Conservation (phyloP, 2,113 vertebrate species). For the Dicaeum eximium region DNA sequence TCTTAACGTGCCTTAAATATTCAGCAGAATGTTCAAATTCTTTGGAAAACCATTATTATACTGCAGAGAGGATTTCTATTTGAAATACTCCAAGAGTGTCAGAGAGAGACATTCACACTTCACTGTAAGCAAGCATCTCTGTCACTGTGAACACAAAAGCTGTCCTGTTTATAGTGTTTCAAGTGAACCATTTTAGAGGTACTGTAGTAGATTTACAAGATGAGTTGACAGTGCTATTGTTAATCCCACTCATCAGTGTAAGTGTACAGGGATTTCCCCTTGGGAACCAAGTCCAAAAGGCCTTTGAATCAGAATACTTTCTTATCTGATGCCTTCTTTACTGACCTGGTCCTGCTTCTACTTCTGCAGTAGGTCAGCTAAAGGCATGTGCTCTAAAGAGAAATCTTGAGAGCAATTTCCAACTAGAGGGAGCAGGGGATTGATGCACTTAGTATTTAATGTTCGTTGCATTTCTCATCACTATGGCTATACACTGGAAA, state of each 20-base stretch:
- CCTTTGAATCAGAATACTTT: not conserved
- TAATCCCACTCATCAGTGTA: not conserved
- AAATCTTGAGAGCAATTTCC: not conserved
- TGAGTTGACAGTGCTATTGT: not conserved
- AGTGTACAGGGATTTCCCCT: not conserved
- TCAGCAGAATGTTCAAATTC: not conserved
- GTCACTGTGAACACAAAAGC: not conserved
- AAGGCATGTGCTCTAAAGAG: not conserved
- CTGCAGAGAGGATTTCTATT: not conserved
- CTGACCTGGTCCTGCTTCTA: not conserved
- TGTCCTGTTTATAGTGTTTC: not conserved
- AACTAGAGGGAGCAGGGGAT: not conserved
- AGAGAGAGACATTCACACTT: not conserved
- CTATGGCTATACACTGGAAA: not conserved
- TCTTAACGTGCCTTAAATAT: not conserved
- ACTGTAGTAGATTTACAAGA: not conserved
- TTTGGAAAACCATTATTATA: not conserved
- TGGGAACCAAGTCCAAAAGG: not conserved
- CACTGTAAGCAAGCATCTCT: not conserved
- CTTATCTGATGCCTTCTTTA: not conserved
- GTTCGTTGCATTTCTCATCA: not conserved
- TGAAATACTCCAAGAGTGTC: not conserved
- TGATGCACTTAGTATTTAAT: fast-evolving
- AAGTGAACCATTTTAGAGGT: not conserved
- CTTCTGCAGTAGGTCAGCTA: not conserved